Conservation (phyloP, 2,888 invertebrate genomes). For the Nemotelus pantherinus region DNA sequence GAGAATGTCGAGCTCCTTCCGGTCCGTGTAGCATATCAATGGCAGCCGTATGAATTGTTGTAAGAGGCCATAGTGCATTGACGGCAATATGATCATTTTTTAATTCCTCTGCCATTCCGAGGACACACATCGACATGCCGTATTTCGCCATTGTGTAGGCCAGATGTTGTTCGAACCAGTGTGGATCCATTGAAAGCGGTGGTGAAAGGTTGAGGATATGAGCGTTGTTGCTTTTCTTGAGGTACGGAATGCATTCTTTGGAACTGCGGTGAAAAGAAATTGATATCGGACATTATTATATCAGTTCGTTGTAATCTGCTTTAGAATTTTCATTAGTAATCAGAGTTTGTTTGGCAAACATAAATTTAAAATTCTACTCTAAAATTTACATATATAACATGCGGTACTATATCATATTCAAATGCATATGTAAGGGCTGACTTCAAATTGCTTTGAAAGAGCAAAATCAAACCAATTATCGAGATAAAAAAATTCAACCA, state of each 20-base stretch:
- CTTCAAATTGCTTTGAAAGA: no score
- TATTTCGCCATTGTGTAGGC: conserved; percentile 99
- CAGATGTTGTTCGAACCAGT: conserved; percentile 90
- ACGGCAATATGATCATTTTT: conserved; percentile 84
- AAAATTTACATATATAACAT: no score
- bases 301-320: no score
- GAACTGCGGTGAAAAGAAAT: conserved; percentile 71
- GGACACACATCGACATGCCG: conserved; percentile 98
- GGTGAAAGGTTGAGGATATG: conserved; percentile 97
- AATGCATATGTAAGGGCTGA: no score
- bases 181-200: conserved; percentile 86
- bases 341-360: no score
- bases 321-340: no score
- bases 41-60: conserved; percentile 93
- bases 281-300: no score
- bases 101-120: conserved; percentile 97
- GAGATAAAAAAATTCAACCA: no score
- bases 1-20: conserved; percentile 59
- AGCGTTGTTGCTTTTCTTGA: conserved; percentile 87
- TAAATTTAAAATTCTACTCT: no score
- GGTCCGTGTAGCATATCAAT: conserved; percentile 83
- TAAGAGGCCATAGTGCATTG: conserved; percentile 96
- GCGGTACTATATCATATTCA: no score
- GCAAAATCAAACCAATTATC: no score
- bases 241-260: conserved; percentile 86